Percentiles rank a stretch among this genome's conserved stretches.
These are phyloP conservation scores for Thysanoteuthis rhombus DNA, from an alignment of 2,888 invertebrate genomes.

Conservation along the genomic window DNA sequence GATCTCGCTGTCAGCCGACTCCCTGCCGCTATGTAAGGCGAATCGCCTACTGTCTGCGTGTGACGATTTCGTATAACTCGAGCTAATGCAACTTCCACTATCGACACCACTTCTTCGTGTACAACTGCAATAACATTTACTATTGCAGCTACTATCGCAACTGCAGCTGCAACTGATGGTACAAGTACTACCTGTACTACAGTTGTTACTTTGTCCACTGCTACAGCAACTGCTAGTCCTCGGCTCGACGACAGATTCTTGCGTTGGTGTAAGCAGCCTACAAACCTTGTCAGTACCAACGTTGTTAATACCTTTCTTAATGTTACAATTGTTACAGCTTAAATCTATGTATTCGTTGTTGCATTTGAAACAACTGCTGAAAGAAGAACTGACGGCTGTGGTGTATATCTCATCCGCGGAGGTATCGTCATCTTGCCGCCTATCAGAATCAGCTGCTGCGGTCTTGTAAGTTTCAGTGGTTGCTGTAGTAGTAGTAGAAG, in stretches of 20 bases:
- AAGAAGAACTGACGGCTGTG: neutral
- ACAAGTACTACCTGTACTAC: neutral
- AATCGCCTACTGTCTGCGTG: neutral
- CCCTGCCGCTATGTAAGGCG: neutral
- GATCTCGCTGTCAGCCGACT: neutral
- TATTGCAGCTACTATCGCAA: constrained; percentile 15
- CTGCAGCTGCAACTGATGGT: neutral
- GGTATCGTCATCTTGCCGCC: neutral
- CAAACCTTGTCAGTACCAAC: neutral
- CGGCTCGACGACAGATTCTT: neutral
- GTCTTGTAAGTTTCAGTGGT: neutral
- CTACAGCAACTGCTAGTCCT: neutral
- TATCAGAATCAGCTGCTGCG: neutral
- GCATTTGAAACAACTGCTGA: neutral
- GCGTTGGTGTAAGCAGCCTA: no score
- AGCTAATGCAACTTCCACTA: neutral
- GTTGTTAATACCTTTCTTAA: neutral
- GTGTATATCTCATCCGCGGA: neutral
- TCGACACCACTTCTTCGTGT: neutral
- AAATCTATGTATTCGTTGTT: neutral
- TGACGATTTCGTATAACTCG: neutral
- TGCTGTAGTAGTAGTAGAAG: neutral
- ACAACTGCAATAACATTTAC: neutral
- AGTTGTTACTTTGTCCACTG: neutral
- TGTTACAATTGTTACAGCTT: neutral